These are phyloP conservation scores for Zosterops japonicus DNA, from an alignment of 2,113 vertebrate genomes.

Conservation along the genomic window DNA sequence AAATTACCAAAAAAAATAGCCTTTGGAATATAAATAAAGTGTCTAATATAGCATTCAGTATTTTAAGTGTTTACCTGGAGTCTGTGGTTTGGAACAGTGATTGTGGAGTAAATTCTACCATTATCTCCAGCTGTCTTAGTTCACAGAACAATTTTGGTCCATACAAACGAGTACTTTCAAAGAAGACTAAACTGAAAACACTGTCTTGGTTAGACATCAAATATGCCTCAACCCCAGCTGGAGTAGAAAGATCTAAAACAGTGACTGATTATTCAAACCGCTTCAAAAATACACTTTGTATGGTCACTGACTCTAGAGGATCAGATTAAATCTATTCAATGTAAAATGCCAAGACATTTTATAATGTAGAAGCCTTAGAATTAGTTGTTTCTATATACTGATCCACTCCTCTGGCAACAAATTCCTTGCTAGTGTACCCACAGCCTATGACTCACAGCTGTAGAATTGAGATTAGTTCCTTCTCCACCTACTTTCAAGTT, in stretches of 20 bases:
- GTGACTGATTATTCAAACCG: not conserved
- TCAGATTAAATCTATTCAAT: not conserved
- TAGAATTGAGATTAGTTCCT: slow-evolving; percentile 24
- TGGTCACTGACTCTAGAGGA: not conserved
- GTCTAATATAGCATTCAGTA: not conserved
- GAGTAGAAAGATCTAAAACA: not conserved
- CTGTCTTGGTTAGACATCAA: not conserved
- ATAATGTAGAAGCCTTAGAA: not conserved
- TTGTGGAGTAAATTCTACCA: not conserved
- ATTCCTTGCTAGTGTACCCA: not conserved
- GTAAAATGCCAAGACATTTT: not conserved
- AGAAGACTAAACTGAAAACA: not conserved
- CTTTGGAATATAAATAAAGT: not conserved
- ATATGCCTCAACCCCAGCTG: not conserved
- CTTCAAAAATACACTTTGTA: not conserved
- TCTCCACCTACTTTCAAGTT: not conserved
- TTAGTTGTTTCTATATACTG: not conserved
- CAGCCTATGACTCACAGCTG: slow-evolving; percentile 4
- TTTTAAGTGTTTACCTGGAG: not conserved
- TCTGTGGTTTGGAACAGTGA: not conserved
- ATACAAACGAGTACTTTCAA: not conserved
- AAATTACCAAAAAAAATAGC: not conserved
- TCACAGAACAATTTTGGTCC: not conserved
- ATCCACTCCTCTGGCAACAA: not conserved
- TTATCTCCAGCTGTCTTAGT: not conserved